These are phyloP conservation scores for Cydia fagiglandana DNA, from an alignment of 1,140 invertebrate genomes.

Conservation along the genomic window DNA sequence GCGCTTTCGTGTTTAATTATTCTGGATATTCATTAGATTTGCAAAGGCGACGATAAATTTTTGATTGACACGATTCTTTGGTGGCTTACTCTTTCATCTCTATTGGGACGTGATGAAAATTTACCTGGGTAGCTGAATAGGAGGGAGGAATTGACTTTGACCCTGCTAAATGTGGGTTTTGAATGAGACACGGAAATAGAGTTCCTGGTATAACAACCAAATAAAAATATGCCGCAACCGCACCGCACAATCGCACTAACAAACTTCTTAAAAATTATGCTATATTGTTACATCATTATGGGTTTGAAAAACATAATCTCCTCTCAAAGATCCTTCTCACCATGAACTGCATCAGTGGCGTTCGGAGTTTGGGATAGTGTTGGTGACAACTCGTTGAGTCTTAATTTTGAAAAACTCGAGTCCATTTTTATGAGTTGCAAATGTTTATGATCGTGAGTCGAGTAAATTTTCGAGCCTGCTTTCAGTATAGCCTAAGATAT, in stretches of 20 bases:
- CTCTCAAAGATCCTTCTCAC: background rate
- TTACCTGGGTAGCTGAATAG: background rate
- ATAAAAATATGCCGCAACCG: too few relatives aligned
- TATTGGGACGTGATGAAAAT: background rate
- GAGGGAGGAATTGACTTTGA: background rate
- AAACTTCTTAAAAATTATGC: too few relatives aligned
- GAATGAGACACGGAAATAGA: background rate
- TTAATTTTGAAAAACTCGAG: background rate
- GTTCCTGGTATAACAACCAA: too few relatives aligned
- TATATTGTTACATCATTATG: too few relatives aligned
- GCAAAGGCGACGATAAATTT: constrained; percentile 27
- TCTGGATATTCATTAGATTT: constrained; percentile 29
- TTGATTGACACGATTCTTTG: constrained; percentile 29
- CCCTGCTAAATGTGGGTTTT: background rate
- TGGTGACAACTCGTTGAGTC: background rate
- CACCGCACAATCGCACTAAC: too few relatives aligned
- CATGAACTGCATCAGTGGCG: background rate
- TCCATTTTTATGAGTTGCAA: too few relatives aligned
- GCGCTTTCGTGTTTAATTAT: constrained; percentile 23
- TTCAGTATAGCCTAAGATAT: too few relatives aligned
- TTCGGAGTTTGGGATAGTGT: background rate
- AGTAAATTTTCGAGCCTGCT: too few relatives aligned
- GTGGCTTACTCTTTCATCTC: constrained; percentile 13
- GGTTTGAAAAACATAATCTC: background rate
- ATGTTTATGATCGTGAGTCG: too few relatives aligned